These are phyloP conservation scores for Molossus molossus DNA, from an alignment of 2,797 vertebrate species.

Conservation along the genomic window DNA sequence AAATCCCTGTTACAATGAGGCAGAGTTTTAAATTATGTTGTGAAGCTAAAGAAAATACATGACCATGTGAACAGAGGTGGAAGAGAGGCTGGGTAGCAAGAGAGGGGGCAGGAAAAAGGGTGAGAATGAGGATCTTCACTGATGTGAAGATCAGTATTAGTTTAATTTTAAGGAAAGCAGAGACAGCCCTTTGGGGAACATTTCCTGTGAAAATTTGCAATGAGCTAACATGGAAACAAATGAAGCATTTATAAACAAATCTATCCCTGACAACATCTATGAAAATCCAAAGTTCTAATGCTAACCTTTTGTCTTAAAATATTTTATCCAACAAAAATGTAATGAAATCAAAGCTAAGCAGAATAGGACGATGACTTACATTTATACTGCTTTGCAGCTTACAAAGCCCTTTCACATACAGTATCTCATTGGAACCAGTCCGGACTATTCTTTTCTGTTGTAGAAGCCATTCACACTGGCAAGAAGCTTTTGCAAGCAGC, in stretches of 20 bases:
- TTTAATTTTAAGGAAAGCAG: constrained; percentile 54
- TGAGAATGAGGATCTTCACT: constrained; percentile 14
- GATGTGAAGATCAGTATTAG: constrained; percentile 54
- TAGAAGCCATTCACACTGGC: constrained; percentile 27
- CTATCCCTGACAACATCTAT: constrained; percentile 56
- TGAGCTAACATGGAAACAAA: constrained; percentile 66
- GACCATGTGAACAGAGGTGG: constrained; percentile 8
- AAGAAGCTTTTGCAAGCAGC: constrained; percentile 70
- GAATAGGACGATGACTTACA: constrained; percentile 48
- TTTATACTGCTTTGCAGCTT: constrained; percentile 50
- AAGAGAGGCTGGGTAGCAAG: constrained; percentile 42
- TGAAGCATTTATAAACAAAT: constrained; percentile 70
- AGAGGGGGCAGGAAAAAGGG: constrained; percentile 16
- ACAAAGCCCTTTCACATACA: constrained; percentile 56
- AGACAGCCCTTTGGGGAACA: constrained; percentile 6
- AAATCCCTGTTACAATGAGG: constrained; percentile 61
- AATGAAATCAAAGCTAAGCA: constrained; percentile 65
- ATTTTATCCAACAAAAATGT: constrained; percentile 59
- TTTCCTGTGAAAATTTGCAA: constrained; percentile 60
- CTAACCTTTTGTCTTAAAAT: constrained; percentile 72
- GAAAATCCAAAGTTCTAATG: constrained; percentile 51
- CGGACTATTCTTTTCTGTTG: constrained; percentile 29
- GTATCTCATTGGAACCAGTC: constrained; percentile 43
- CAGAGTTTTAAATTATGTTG: constrained; percentile 51
- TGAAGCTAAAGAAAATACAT: constrained; percentile 42